Conservation (phyloP, 2,888 invertebrate species). For the Melitaea athalia region DNA sequence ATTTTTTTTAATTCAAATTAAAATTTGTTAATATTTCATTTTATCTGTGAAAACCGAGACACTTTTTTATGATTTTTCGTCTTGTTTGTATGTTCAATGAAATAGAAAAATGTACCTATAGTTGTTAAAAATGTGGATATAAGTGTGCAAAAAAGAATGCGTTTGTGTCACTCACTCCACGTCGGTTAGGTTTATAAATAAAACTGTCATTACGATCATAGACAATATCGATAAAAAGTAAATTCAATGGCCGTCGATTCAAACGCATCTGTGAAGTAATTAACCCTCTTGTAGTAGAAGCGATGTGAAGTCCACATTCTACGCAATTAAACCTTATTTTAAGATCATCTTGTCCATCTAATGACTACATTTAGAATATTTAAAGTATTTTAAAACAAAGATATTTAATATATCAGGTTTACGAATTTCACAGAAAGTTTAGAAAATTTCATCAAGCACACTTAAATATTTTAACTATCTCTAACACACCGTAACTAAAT, state of each 20-base stretch:
- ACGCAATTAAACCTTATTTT: slow-evolving; percentile 50
- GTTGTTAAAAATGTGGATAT: neutral
- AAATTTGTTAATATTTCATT: too few relatives aligned
- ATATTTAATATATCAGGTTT: neutral
- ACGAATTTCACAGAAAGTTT: neutral
- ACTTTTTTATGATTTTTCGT: neutral
- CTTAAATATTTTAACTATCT: neutral
- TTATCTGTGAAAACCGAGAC: too few relatives aligned
- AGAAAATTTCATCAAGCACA: neutral
- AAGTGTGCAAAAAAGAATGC: neutral
- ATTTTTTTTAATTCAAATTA: too few relatives aligned
- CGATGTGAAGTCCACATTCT: slow-evolving; percentile 53
- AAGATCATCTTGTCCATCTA: slow-evolving; percentile 31
- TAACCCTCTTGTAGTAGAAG: slow-evolving; percentile 47
- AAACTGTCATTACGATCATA: slow-evolving; percentile 15
- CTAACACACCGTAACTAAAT: too few relatives aligned
- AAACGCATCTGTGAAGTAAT: slow-evolving; percentile 47
- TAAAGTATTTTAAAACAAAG: neutral
- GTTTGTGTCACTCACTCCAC: slow-evolving; percentile 4
- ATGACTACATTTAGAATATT: slow-evolving; percentile 3
- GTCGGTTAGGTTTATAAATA: slow-evolving; percentile 14
- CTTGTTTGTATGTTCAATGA: too few relatives aligned
- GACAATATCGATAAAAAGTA: slow-evolving; percentile 20
- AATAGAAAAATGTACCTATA: neutral
- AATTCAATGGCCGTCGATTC: slow-evolving; percentile 24